Evolutionary conservation across 2,113 vertebrate genomes (phyloP).

Genomic region (Ovis aries): DNA sequence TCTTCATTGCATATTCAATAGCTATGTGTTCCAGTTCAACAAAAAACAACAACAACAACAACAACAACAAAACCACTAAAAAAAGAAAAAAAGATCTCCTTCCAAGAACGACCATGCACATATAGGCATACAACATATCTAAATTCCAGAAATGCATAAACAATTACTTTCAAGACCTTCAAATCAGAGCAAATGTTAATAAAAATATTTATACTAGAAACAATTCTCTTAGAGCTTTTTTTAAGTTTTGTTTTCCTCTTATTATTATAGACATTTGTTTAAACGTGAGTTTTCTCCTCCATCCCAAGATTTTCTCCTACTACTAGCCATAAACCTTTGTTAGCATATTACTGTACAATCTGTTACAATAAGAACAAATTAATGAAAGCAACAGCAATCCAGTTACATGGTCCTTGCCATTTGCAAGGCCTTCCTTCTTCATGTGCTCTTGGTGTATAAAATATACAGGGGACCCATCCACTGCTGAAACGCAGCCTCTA

Average conservation of each 20-base stretch:
- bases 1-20: conserved; percentile 70
- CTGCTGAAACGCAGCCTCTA: neutral
- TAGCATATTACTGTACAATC: conserved; percentile 53
- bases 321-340: conserved; percentile 54
- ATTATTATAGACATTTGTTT: conserved; percentile 61
- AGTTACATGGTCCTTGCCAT: neutral
- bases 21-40: conserved; percentile 57
- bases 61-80: neutral
- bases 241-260: conserved; percentile 42
- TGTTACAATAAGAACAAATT: conserved; percentile 57
- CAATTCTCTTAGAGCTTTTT: conserved; percentile 46
- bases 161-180: conserved; percentile 46
- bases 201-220: conserved; percentile 67
- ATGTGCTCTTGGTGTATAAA: neutral
- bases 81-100: neutral
- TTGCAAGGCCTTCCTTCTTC: conserved; percentile 18
- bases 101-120: conserved; percentile 32
- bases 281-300: conserved; percentile 51
- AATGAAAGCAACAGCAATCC: neutral
- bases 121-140: conserved; percentile 41
- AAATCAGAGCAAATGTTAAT: conserved; percentile 66
- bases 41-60: neutral
- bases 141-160: conserved; percentile 44
- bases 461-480: neutral
- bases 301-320: conserved; percentile 42